Percentiles rank a stretch among this genome's conserved stretches.
Evolutionary conservation across 1,140 invertebrate genomes (phyloP).

Genomic region (Trichomalopsis sarcophagae): DNA sequence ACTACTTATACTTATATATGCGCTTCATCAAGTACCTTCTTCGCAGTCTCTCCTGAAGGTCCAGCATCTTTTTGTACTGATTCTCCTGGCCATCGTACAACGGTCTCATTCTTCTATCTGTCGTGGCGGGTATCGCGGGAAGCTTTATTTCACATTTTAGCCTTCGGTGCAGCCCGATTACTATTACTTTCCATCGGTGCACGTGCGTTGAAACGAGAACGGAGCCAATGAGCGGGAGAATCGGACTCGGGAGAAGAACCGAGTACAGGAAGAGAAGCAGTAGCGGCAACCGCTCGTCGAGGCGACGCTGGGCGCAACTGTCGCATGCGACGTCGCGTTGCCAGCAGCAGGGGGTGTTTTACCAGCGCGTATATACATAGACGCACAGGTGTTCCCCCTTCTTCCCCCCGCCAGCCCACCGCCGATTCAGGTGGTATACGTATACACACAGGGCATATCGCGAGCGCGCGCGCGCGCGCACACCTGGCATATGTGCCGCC

Average conservation of each 20-base stretch:
- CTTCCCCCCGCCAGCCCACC: conserved; percentile 50
- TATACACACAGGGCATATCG: background rate
- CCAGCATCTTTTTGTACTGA: conserved; percentile 69
- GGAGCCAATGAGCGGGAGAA: background rate
- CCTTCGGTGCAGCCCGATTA: background rate
- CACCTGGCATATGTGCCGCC: conserved; percentile 25
- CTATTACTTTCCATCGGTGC: background rate
- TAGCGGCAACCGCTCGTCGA: conserved; percentile 54
- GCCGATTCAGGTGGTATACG: background rate
- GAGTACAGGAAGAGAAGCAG: background rate
- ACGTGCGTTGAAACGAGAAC: background rate
- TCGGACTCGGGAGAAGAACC: too few species aligned
- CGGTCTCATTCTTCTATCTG: conserved; percentile 57
- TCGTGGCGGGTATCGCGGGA: background rate
- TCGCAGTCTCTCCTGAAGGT: conserved; percentile 68
- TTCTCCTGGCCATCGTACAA: conserved; percentile 59
- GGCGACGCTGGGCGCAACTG: conserved; percentile 57
- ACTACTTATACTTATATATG: too few species aligned
- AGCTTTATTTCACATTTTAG: conserved; percentile 3
- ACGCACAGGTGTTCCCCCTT: conserved; percentile 62
- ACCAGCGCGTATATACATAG: conserved; percentile 43
- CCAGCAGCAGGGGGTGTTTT: conserved; percentile 53
- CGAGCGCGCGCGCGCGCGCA: background rate
- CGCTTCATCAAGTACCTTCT: conserved; percentile 61
- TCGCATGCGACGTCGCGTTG: conserved; percentile 56